Evolutionary conservation across 35 echinoderm and acorn worm species (phyloP).

Genomic region (Ophioderma brevispina): DNA sequence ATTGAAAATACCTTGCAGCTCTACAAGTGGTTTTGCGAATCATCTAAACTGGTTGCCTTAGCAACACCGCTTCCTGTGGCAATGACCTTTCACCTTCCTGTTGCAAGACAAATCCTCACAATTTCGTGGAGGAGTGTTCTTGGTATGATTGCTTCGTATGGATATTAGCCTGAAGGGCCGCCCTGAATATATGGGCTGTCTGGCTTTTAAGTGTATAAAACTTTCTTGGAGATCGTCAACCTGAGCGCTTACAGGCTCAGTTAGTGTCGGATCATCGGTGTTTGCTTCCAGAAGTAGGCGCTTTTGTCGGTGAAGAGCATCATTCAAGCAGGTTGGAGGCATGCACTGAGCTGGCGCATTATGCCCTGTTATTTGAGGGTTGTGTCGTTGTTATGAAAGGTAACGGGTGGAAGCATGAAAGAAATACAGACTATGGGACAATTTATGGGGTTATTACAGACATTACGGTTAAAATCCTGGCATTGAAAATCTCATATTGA

Average conservation of each 20-base stretch:
- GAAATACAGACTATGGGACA: neutral
- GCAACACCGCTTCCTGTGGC: conserved; percentile 39
- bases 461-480: too few species aligned
- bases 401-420: neutral
- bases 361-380: conserved; percentile 55
- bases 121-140: conserved; percentile 49
- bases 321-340: conserved; percentile 52
- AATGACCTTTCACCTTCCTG: neutral
- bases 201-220: conserved; percentile 60
- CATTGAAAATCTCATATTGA: too few species aligned
- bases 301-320: neutral
- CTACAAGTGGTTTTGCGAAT: conserved; percentile 33
- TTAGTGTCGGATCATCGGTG: conserved; percentile 45
- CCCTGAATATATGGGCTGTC: conserved; percentile 62
- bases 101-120: conserved; percentile 64
- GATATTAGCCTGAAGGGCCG: conserved; percentile 42
- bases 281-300: conserved; percentile 11
- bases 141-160: conserved; percentile 62
- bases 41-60: conserved; percentile 21
- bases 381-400: neutral
- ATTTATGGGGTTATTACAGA: too few species aligned
- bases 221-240: conserved; percentile 50
- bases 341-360: conserved; percentile 65
- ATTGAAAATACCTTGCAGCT: conserved; percentile 47
- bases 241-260: conserved; percentile 39